Conservation (phyloP, 2,888 invertebrate species). For the Gortyna flavago region DNA sequence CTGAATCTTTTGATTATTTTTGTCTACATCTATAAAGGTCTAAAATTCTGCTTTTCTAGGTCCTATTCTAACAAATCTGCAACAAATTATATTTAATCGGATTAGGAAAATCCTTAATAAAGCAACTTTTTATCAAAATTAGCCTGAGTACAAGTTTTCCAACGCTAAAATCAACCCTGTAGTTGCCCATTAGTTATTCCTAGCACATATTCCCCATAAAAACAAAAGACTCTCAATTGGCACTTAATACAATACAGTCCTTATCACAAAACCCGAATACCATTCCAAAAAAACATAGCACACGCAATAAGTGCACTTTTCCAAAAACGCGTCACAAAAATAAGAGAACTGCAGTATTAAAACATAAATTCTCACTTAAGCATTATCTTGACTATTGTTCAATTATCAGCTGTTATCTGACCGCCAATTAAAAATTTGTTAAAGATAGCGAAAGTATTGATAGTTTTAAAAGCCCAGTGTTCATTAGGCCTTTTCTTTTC, state of each 20-base stretch:
- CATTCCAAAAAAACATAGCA: constrained; percentile 46
- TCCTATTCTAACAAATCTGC: no score
- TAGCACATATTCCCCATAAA: neutral
- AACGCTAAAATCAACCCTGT: neutral
- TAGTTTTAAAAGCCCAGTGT: constrained; percentile 67
- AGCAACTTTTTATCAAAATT: no score
- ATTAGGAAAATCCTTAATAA: no score
- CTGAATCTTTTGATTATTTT: no score
- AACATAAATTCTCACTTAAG: constrained; percentile 87
- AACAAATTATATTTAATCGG: no score
- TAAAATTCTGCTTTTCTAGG: no score
- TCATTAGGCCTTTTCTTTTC: constrained; percentile 63
- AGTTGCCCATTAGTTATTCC: constrained; percentile 1
- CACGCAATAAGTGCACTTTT: constrained; percentile 46
- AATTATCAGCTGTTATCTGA: constrained; percentile 76
- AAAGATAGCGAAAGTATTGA: constrained; percentile 69
- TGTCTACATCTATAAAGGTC: no score
- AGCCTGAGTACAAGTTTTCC: neutral
- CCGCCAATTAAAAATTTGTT: constrained; percentile 85
- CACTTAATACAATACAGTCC: constrained; percentile 3
- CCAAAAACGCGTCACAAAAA: constrained; percentile 50
- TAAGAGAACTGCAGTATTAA: constrained; percentile 61
- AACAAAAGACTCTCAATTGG: constrained; percentile 2
- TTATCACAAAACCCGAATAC: constrained; percentile 44
- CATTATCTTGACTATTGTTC: constrained; percentile 80